phyloP scores from a whole-genome alignment of 2,888 invertebrate species.

The Dendrolimus houi region DNA sequence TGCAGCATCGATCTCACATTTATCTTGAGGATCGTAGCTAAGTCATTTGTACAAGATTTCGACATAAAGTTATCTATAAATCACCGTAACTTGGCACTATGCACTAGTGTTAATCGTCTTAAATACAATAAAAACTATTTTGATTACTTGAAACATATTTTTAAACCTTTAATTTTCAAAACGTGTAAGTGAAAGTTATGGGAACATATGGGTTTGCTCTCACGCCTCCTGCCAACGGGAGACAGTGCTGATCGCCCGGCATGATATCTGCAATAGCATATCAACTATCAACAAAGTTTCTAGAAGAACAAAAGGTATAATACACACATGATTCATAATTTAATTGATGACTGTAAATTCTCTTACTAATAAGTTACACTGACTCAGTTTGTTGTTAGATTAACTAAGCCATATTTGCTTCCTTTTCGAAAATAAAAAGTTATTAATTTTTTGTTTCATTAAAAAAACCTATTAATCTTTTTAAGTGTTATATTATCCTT shows the following conservation, averaged over 20 bases:
- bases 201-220: conserved; percentile 20
- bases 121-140: background rate
- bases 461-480: too few species aligned
- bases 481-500: too few species aligned
- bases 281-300: conserved; percentile 58
- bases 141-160: background rate
- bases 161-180: background rate
- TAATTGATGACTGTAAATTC: background rate
- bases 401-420: too few species aligned
- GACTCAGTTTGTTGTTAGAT: too few species aligned
- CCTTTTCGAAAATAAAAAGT: too few species aligned
- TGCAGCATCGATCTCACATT: background rate
- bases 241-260: conserved; percentile 32
- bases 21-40: too few species aligned
- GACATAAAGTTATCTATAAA: background rate
- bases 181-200: conserved; percentile 23
- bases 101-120: background rate
- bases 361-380: background rate
- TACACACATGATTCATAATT: background rate
- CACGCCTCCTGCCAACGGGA: conserved; percentile 34
- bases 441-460: too few species aligned
- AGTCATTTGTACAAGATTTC: background rate
- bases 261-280: conserved; percentile 66
- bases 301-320: conserved; percentile 58
- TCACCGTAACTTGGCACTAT: background rate